phyloP scores from a whole-genome alignment of 2,797 vertebrate species.

The Synanceia verrucosa region DNA sequence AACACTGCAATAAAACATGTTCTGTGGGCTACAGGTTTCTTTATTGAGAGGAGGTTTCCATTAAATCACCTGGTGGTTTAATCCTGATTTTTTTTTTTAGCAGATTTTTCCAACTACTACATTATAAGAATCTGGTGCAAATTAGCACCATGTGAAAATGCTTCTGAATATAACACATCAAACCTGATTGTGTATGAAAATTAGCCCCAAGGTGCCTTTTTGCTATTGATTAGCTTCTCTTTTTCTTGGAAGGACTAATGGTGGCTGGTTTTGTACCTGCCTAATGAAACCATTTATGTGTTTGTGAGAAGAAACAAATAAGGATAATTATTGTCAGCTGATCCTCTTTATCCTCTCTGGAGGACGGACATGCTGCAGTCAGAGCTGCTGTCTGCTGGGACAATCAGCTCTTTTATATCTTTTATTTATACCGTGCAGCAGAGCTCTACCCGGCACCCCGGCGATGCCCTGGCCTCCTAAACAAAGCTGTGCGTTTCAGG shows the following conservation, averaged over 20 bases:
- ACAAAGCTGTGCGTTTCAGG: slow-evolving; percentile 60
- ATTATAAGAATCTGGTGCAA: slow-evolving; percentile 35
- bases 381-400: slow-evolving; percentile 66
- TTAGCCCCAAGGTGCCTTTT: slow-evolving; percentile 58
- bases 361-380: slow-evolving; percentile 69
- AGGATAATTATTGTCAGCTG: slow-evolving; percentile 77
- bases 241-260: slow-evolving; percentile 49
- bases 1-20: slow-evolving; percentile 26
- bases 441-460: slow-evolving; percentile 48
- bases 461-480: slow-evolving; percentile 50
- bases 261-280: slow-evolving; percentile 50
- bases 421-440: slow-evolving; percentile 66
- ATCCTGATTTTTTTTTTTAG: slow-evolving; percentile 12
- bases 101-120: slow-evolving; percentile 27
- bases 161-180: slow-evolving; percentile 33
- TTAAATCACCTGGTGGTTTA: slow-evolving; percentile 43
- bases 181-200: slow-evolving; percentile 57
- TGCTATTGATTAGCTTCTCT: slow-evolving; percentile 55
- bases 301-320: slow-evolving; percentile 79
- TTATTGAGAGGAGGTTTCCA: slow-evolving; percentile 41
- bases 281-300: slow-evolving; percentile 69
- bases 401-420: slow-evolving; percentile 68
- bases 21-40: slow-evolving; percentile 38
- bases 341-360: slow-evolving; percentile 75
- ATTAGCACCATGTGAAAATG: slow-evolving; percentile 33